Evolutionary conservation across 2,888 invertebrate species (phyloP).

Genomic region (Tenthredo livida): DNA sequence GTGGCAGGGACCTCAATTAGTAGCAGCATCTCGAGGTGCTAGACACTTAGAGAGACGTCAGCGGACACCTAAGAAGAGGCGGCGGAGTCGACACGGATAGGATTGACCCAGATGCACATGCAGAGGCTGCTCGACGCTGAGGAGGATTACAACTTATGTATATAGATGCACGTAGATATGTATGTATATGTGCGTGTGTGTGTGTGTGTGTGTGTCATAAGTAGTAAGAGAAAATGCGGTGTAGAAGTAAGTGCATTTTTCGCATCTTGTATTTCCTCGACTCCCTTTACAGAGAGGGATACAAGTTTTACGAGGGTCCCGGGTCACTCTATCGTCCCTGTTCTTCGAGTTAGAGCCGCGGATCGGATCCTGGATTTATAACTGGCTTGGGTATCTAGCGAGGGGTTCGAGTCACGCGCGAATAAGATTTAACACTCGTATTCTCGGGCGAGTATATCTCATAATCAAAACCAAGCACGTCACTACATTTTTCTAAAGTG

Average conservation of each 20-base stretch:
- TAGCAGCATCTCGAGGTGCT: slow-evolving; percentile 22
- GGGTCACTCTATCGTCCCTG: slow-evolving; percentile 49
- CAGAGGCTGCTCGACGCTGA: background rate
- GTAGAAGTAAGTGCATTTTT: slow-evolving; percentile 1
- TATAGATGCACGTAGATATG: background rate
- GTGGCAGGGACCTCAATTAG: slow-evolving; percentile 19
- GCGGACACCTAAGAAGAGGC: slow-evolving; percentile 35
- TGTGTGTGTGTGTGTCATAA: background rate
- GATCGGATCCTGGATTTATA: slow-evolving; percentile 43
- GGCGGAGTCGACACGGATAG: background rate
- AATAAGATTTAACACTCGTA: slow-evolving; percentile 17
- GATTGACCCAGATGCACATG: slow-evolving; percentile 34
- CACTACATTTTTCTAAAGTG: background rate
- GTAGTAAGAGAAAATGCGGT: background rate
- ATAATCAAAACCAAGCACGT: slow-evolving; percentile 28
- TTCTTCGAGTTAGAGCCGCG: slow-evolving; percentile 19
- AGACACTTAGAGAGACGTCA: slow-evolving; percentile 2
- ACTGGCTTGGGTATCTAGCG: slow-evolving; percentile 37
- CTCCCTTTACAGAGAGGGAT: background rate
- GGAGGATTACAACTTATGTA: background rate
- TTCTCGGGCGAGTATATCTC: background rate
- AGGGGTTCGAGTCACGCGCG: slow-evolving; percentile 36
- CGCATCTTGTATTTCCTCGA: slow-evolving; percentile 8
- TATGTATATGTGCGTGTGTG: background rate
- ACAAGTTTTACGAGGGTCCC: slow-evolving; percentile 41